Conservation (phyloP, 2,888 invertebrate species). For the Ptychoptera albimana region DNA sequence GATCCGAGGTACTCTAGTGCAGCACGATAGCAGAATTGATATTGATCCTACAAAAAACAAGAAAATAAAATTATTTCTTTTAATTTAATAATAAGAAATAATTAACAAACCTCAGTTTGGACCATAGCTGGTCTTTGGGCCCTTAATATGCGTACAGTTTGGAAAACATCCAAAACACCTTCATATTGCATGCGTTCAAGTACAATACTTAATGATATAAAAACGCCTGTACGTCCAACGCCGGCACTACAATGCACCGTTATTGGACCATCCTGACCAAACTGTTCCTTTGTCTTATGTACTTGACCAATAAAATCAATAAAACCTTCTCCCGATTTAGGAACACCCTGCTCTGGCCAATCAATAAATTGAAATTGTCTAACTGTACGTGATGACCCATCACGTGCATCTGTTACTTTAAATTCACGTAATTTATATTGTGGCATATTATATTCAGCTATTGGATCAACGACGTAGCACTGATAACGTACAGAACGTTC, state of each 20-base stretch:
- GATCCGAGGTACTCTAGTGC: slow-evolving; percentile 96
- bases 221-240: slow-evolving; percentile 96
- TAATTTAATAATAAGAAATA: neutral
- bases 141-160: slow-evolving; percentile 92
- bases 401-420: slow-evolving; percentile 91
- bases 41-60: slow-evolving; percentile 68
- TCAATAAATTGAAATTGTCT: slow-evolving; percentile 94
- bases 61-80: neutral
- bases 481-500: slow-evolving; percentile 94
- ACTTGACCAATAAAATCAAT: slow-evolving; percentile 99
- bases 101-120: slow-evolving; percentile 75
- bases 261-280: slow-evolving; percentile 98
- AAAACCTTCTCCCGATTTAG: slow-evolving; percentile 95
- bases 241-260: slow-evolving; percentile 98
- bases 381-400: slow-evolving; percentile 89
- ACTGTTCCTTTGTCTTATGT: slow-evolving; percentile 99
- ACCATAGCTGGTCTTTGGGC: slow-evolving; percentile 99
- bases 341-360: slow-evolving; percentile 94
- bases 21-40: slow-evolving; percentile 98
- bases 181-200: slow-evolving; percentile 98
- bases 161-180: slow-evolving; percentile 97
- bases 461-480: slow-evolving; percentile 96
- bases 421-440: slow-evolving; percentile 98
- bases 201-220: slow-evolving; percentile 94
- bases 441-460: slow-evolving; percentile 99